These are phyloP conservation scores for Phaetusa simplex DNA, from an alignment of 2,113 vertebrate species.

Conservation along the genomic window DNA sequence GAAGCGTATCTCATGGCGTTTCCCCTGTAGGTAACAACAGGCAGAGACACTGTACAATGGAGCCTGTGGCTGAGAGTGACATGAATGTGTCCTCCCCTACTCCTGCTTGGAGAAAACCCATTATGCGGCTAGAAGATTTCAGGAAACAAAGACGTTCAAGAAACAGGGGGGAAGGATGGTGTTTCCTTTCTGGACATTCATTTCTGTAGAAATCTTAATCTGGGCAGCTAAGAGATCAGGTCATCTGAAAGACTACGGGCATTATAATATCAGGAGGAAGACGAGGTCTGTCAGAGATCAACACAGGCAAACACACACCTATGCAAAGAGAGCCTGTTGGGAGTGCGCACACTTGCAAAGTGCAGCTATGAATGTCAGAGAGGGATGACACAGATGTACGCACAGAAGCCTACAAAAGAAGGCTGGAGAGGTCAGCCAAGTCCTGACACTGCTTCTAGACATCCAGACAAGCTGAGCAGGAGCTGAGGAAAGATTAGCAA, in stretches of 20 bases:
- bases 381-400: background rate
- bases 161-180: background rate
- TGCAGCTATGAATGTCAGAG: background rate
- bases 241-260: background rate
- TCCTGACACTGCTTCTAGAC: background rate
- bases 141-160: background rate
- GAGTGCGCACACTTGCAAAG: background rate
- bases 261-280: background rate
- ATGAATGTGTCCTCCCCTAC: background rate
- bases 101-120: background rate
- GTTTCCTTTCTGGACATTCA: background rate
- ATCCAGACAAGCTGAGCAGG: slow-evolving; percentile 2
- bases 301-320: background rate
- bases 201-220: background rate
- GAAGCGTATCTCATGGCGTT: background rate
- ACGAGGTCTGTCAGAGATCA: background rate
- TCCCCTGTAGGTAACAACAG: background rate
- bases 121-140: background rate
- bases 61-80: background rate
- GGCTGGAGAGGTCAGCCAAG: slow-evolving; percentile 41
- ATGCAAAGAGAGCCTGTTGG: fast-evolving
- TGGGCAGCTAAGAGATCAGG: background rate
- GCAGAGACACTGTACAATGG: background rate
- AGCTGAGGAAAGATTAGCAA: background rate
- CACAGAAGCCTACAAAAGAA: background rate